Evolutionary conservation across 2,888 invertebrate species (phyloP).

Genomic region (Sympetrum striolatum): DNA sequence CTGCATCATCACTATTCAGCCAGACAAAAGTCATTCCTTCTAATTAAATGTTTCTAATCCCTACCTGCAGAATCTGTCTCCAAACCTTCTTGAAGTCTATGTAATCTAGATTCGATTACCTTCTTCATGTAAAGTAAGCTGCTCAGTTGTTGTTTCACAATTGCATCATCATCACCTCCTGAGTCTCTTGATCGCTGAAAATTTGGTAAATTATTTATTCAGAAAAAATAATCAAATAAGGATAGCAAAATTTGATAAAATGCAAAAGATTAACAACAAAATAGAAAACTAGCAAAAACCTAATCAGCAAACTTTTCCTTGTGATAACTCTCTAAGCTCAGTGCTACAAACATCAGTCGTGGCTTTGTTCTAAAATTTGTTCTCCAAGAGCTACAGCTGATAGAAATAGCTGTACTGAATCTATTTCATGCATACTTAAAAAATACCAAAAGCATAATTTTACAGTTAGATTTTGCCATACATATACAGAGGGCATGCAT

Average conservation of each 20-base stretch:
- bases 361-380: no score
- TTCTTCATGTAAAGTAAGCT: conserved; percentile 81
- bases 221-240: neutral
- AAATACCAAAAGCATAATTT: no score
- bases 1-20: no score
- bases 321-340: neutral
- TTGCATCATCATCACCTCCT: conserved; percentile 82
- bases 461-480: no score
- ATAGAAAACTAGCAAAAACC: neutral
- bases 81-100: conserved; percentile 60
- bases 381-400: no score
- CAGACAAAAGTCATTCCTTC: no score
- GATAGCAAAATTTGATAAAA: neutral
- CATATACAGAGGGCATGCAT: no score
- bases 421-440: no score
- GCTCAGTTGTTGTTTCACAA: conserved; percentile 84
- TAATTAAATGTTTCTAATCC: no score
- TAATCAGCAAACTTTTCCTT: neutral
- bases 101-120: conserved; percentile 72
- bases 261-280: neutral
- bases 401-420: no score
- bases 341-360: no score
- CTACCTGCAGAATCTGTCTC: conserved; percentile 55
- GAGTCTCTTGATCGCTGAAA: conserved; percentile 79
- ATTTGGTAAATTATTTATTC: neutral